Evolutionary conservation across 2,888 invertebrate species (phyloP).

Genomic region (Busseola fusca): DNA sequence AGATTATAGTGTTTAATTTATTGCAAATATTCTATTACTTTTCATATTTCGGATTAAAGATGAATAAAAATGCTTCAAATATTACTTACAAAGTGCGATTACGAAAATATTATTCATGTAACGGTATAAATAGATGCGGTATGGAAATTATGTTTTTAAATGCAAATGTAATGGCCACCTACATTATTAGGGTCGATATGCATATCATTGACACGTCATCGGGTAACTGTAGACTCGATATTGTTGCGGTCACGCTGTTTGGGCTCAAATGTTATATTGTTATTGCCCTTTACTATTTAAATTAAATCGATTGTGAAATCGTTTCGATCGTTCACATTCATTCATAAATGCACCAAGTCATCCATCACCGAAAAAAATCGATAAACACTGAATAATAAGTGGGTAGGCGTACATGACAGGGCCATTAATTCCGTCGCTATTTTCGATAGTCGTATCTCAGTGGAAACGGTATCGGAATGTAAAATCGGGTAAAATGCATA

Average conservation of each 20-base stretch:
- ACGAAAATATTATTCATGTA: conserved; percentile 40
- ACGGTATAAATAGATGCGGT: conserved; percentile 36
- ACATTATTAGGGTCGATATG: conserved; percentile 55
- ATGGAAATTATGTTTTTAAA: conserved; percentile 55
- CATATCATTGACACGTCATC: conserved; percentile 52
- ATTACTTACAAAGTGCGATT: conserved; percentile 12
- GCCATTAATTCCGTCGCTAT: conserved; percentile 63
- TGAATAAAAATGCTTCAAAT: conserved; percentile 14
- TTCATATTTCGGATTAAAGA: conserved; percentile 23
- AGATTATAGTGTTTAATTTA: conserved; percentile 52
- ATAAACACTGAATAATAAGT: conserved; percentile 56
- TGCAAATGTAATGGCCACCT: conserved; percentile 61
- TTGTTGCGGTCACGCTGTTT: conserved; percentile 57
- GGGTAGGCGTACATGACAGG: conserved; percentile 43
- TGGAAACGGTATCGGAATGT: conserved; percentile 69
- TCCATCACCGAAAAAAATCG: conserved; percentile 57
- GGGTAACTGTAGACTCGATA: conserved; percentile 53
- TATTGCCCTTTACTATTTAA: conserved; percentile 57
- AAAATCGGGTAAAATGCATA: conserved; percentile 80
- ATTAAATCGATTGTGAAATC: conserved; percentile 63
- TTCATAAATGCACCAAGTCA: conserved; percentile 52
- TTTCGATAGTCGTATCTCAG: conserved; percentile 68
- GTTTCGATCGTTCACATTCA: conserved; percentile 46
- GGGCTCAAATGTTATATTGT: conserved; percentile 57
- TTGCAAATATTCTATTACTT: conserved; percentile 39